These are phyloP conservation scores for Drosophila biarmipes DNA, from an alignment of 1,140 invertebrate genomes.

Conservation along the genomic window DNA sequence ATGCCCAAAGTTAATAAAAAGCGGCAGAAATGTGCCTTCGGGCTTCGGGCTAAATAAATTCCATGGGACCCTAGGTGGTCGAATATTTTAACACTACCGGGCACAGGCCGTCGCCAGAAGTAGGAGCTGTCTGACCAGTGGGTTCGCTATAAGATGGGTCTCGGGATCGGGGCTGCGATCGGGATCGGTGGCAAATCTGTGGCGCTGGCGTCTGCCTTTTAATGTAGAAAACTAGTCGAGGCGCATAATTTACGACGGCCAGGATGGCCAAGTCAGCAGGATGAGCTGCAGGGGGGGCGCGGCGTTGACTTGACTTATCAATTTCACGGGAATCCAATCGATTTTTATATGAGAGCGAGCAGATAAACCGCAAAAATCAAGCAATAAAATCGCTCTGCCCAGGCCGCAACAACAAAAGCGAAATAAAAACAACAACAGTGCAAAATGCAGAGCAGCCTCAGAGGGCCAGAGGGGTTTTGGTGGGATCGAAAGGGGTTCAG, in stretches of 20 bases:
- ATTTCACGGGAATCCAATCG: conserved; percentile 84
- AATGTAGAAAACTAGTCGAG: conserved; percentile 83
- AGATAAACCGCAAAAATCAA: conserved; percentile 83
- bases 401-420: conserved; percentile 40
- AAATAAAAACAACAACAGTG: conserved; percentile 41
- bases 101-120: conserved; percentile 40
- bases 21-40: conserved; percentile 75
- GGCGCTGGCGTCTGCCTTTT: conserved; percentile 79
- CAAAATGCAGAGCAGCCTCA: conserved; percentile 70
- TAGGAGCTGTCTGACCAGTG: conserved; percentile 17
- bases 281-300: background rate
- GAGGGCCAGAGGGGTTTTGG: conserved; percentile 15
- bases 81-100: conserved; percentile 83
- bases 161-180: conserved; percentile 13
- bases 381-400: conserved; percentile 72
- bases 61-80: conserved; percentile 81
- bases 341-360: conserved; percentile 82
- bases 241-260: conserved; percentile 78
- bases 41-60: conserved; percentile 69
- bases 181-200: conserved; percentile 71
- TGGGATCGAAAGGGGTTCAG: conserved; percentile 15
- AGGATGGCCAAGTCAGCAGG: conserved; percentile 25
- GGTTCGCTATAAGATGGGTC: conserved; percentile 13
- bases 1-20: conserved; percentile 77
- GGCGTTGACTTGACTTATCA: conserved; percentile 83